Conservation (phyloP, 2,797 vertebrate genomes). For the Balearica regulorum region DNA sequence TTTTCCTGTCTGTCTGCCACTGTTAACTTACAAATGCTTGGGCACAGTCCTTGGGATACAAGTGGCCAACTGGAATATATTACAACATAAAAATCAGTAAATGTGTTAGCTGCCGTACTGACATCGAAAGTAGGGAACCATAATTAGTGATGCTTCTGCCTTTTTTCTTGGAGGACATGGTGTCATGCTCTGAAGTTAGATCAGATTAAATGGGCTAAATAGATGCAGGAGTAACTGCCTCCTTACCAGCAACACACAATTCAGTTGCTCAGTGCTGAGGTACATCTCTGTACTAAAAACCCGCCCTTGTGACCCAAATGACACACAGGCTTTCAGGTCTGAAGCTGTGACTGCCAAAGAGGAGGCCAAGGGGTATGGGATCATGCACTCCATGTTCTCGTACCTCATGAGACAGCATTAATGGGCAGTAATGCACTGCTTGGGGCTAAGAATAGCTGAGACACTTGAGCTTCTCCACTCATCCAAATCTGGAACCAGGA, state of each 20-base stretch:
- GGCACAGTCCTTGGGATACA: background rate
- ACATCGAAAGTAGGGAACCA: background rate
- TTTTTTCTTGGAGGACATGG: background rate
- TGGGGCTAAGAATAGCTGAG: background rate
- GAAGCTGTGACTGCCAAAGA: background rate
- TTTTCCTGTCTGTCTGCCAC: background rate
- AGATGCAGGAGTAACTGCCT: background rate
- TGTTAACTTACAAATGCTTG: background rate
- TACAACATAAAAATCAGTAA: background rate
- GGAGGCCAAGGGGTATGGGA: background rate
- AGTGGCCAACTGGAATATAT: background rate
- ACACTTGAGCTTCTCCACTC: background rate
- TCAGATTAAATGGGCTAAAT: background rate
- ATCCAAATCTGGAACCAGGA: background rate
- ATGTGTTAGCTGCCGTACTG: accelerated
- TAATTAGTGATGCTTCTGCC: background rate
- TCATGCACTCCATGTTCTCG: background rate
- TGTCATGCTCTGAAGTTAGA: background rate
- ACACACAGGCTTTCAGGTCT: background rate
- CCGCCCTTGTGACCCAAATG: background rate
- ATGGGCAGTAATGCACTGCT: background rate
- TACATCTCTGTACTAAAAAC: background rate
- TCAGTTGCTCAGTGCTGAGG: background rate
- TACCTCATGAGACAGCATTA: background rate
- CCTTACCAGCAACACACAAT: accelerated